Evolutionary conservation across 2,797 vertebrate genomes (phyloP).

Genomic region (Rhinella marina): DNA sequence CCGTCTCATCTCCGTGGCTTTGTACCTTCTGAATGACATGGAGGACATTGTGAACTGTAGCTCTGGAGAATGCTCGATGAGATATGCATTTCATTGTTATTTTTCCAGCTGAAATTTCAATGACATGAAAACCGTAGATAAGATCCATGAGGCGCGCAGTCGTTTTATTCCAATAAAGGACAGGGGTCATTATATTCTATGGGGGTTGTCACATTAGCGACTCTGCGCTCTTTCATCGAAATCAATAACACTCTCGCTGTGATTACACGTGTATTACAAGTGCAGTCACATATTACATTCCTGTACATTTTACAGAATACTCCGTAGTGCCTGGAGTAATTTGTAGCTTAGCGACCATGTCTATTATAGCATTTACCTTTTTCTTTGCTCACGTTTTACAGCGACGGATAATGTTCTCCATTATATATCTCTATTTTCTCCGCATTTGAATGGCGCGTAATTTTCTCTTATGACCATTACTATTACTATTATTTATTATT

Average conservation of each 20-base stretch:
- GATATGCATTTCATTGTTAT: neutral
- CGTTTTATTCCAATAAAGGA: neutral
- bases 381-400: neutral
- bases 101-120: neutral
- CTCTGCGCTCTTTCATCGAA: neutral
- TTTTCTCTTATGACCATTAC: neutral
- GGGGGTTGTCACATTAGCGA: neutral
- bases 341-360: neutral
- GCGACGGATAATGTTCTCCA: neutral
- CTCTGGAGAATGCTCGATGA: neutral
- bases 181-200: conserved; percentile 8
- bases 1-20: neutral
- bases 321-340: neutral
- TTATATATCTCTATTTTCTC: neutral
- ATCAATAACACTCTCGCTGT: conserved; percentile 8
- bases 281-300: conserved; percentile 17
- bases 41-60: neutral
- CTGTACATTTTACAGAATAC: neutral
- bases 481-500: too few species aligned
- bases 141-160: neutral
- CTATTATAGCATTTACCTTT: conserved; percentile 4
- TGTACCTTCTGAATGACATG: too few species aligned
- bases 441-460: neutral
- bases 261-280: neutral
- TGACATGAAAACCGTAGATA: neutral